These are phyloP conservation scores for Monopterus albus DNA, from an alignment of 2,113 vertebrate genomes.

Conservation along the genomic window DNA sequence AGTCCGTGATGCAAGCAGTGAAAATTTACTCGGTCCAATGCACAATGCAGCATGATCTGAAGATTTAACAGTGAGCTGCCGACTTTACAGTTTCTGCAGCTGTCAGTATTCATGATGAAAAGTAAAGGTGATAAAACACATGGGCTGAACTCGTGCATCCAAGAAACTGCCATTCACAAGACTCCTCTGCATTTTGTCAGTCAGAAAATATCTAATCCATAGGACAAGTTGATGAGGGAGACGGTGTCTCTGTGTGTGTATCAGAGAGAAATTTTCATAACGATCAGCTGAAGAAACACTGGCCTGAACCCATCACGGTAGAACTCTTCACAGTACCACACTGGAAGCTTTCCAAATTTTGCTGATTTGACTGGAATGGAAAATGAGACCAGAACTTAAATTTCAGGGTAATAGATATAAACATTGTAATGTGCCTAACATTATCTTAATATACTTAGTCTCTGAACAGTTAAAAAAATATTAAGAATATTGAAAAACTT, in stretches of 20 bases:
- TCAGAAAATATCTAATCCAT: conserved; percentile 3
- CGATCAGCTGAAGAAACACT: not conserved
- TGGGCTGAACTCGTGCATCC: not conserved
- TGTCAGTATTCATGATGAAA: conserved; percentile 29
- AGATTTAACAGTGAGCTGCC: conserved; percentile 33
- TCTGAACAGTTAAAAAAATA: not conserved
- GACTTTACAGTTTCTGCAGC: conserved; percentile 33
- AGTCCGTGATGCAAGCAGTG: conserved; percentile 11
- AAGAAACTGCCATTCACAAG: conserved; percentile 6
- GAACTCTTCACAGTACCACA: not conserved
- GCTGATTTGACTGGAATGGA: not conserved
- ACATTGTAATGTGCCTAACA: too few species aligned
- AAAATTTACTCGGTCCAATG: not conserved
- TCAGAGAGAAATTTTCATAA: not conserved
- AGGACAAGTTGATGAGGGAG: not conserved
- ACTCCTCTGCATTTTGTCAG: not conserved
- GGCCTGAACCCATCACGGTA: conserved; percentile 2
- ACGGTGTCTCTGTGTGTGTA: not conserved
- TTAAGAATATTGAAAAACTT: not conserved
- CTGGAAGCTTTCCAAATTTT: not conserved
- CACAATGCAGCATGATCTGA: conserved; percentile 5
- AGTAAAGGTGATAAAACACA: conserved; percentile 19
- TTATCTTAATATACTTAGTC: not conserved
- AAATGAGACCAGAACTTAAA: not conserved
- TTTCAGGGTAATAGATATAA: too few species aligned